phyloP scores from a whole-genome alignment of 2,888 invertebrate species.

The Conchocele bisecta region DNA sequence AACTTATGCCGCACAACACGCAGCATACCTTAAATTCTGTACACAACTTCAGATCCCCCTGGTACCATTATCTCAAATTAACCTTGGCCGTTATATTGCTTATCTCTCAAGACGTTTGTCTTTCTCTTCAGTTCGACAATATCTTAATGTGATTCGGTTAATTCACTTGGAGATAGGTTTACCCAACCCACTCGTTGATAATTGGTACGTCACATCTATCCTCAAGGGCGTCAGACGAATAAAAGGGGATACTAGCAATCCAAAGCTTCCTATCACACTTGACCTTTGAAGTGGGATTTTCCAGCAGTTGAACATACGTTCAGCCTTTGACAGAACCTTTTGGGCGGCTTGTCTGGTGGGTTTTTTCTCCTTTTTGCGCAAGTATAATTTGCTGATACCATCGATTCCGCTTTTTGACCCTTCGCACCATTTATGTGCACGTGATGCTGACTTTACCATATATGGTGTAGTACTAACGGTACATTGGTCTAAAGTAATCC shows the following conservation, averaged over 20 bases:
- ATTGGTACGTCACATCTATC: constrained; percentile 4
- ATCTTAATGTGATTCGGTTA: neutral
- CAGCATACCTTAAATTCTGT: constrained; percentile 1
- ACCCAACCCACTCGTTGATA: neutral
- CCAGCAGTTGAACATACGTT: neutral
- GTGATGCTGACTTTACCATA: neutral
- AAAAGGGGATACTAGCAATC: neutral
- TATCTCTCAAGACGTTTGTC: constrained; percentile 5
- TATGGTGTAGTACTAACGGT: neutral
- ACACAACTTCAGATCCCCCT: neutral
- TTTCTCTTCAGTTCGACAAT: constrained; percentile 5
- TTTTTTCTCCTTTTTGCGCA: neutral
- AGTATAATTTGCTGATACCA: constrained; percentile 7
- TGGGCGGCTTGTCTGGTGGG: no score
- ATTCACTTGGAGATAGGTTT: neutral
- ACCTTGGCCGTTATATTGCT: constrained; percentile 12
- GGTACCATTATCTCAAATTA: neutral
- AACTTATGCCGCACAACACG: neutral
- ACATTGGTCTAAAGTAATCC: constrained; percentile 10
- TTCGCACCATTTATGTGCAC: neutral
- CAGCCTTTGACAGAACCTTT: constrained; percentile 3
- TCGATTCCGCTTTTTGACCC: neutral
- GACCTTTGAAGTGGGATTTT: constrained; percentile 5
- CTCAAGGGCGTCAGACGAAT: constrained; percentile 1
- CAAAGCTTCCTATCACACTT: constrained; percentile 8